Conservation (phyloP, 2,888 invertebrate genomes). For the Nasonia oneida region DNA sequence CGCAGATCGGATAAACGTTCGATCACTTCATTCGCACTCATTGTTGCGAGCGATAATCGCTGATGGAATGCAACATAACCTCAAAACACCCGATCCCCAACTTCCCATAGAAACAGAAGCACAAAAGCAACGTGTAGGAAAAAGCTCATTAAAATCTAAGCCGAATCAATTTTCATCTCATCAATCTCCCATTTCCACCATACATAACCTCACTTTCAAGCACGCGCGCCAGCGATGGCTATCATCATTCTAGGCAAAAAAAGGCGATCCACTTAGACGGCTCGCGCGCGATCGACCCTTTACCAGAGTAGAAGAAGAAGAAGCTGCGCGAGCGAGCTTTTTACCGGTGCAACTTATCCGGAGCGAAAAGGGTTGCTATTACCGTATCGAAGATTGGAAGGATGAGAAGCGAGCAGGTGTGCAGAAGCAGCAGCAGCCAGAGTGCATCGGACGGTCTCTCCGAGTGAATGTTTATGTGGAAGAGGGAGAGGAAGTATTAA, state of each 20-base stretch:
- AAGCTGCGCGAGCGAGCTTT: not conserved
- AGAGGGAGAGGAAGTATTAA: not conserved
- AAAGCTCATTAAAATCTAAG: slow-evolving; percentile 27
- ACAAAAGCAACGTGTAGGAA: not conserved
- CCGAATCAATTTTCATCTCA: slow-evolving; percentile 42
- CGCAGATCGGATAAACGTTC: not conserved
- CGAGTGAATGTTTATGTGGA: not conserved
- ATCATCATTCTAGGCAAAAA: slow-evolving; percentile 30
- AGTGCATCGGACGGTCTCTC: not conserved
- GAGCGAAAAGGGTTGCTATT: slow-evolving; percentile 27
- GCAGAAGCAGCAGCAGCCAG: not conserved
- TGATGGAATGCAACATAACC: not conserved
- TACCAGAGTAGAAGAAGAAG: not conserved
- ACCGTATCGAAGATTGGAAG: slow-evolving; percentile 31
- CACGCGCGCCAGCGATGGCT: not conserved
- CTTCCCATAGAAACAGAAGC: not conserved
- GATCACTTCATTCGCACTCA: not conserved
- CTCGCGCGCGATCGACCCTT: slow-evolving; percentile 23
- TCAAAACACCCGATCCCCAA: not conserved
- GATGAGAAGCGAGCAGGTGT: not conserved
- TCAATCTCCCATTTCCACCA: slow-evolving; percentile 18
- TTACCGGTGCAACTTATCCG: slow-evolving; percentile 5
- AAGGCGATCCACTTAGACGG: slow-evolving; percentile 5
- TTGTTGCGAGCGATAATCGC: not conserved
- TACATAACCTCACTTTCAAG: not conserved